Base-by-base conservation (phyloP, 2,113 vertebrate species). In the Furnarius figulus region DNA sequence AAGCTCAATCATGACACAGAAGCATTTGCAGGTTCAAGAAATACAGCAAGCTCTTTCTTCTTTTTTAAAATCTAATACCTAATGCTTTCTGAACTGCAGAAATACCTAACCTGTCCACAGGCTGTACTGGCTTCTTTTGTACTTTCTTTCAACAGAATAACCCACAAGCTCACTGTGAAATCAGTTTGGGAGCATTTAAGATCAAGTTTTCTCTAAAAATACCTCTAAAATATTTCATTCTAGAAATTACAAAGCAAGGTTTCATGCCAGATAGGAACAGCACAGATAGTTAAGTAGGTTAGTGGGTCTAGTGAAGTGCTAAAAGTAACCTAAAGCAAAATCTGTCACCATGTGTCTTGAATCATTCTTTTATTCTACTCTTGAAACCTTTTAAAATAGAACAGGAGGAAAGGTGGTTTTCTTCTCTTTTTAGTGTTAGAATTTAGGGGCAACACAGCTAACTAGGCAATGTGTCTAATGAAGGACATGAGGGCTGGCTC, bases 281-380 rank as follows among this genome's bases (percentile, higher is more conserved):
- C 88, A 71, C 49, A 56, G 88, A 61, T 71, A 88, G 78, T 71
- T 96, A 95, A 96, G 91, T 94, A 91, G 95, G 95, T 95, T 90
- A 97, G 82, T 67, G 85, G 91, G 93, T 91, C 90, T 90, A 74
- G 82, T 53, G 53, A 88, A 90, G 78, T 37, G 56, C 85, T 96
- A 90, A 86, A 97, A 94, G 85, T 95, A 86, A 95, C 83, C 85
- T 72, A 83, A 85, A 96, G 96, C 85, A 95, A 93, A 94, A 86
- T 42, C 93, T 81, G 52, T 90, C 88, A 93, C 77, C 93, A 59
- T 61, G 33, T 82, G 75, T 94, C 93, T 95, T 68, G 77, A 88
- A 87, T 95, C 44, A 74, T 78, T 86, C 75, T 68, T 92, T 84
- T 80, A 90, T 92, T 95, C 68, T 18, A 30, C 73, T 71, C 50